Base-by-base conservation (phyloP, 2,113 vertebrate genomes). In the Trematomus loennbergii region DNA sequence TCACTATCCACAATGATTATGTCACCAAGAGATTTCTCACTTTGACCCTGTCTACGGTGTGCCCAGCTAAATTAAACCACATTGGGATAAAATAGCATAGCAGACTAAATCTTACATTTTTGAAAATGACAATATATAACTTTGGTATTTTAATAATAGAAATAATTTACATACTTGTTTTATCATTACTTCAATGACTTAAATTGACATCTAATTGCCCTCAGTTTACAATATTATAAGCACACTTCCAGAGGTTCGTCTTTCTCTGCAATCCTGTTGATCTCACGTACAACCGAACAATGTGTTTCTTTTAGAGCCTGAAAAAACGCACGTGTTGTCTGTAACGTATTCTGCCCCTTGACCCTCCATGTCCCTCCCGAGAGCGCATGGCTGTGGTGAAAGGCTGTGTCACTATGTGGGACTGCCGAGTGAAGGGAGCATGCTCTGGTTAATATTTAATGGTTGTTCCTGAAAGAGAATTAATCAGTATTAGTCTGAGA, bases 371-470 rank as follows among this genome's bases (percentile, higher is more conserved):
- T 62, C 72, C 72, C 49, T 48, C 29, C 17, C 70, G 40, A 72
- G 46, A 59, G 64, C 70, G 58, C 59, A 9, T 61, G 65, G 74
- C 66, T 58, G 57, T 20, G 72, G 22, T 79, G 87, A 71, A 52
- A 72, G 86, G 46, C 72, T 65, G 82, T 62, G 75, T 85, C 80
- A 36, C 81, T 49, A 15, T 73, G 87, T 43, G 68, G 74, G 75
- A 25, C 72, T 15, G 64, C 60, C 2, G 90, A 89, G 91, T 94
- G 91, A 63, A 20, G 12, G 61, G 60, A 78, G 89, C 89, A 40
- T 88, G 87, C 49, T 79, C 72, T 15, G 58, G 93, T 95, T 94
- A 94, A 94, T 95, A 20, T 92, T 91, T 95, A 84, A 92, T 79
- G 61, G 54, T 53, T 93, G 88, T 91, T 80, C 90, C 72, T 66